Percentiles rank a stretch among this genome's conserved stretches.
Conservation (phyloP, 2,113 vertebrate species). For the Pituophis catenifer region DNA sequence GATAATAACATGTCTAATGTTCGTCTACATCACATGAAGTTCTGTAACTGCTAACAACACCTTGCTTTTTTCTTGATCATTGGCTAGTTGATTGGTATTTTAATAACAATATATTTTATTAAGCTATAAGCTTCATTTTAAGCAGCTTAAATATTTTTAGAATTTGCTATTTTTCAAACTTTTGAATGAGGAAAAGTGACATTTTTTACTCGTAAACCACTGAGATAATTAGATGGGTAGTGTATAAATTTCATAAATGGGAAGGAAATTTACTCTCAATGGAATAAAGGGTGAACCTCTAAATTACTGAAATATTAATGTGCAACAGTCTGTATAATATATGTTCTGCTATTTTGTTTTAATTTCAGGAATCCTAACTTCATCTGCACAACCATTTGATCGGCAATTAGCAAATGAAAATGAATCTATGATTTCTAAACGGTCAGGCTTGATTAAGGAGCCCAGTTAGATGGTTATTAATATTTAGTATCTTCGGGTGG, state of each 20-base stretch:
- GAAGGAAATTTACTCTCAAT: background rate
- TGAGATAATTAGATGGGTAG: background rate
- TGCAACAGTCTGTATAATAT: background rate
- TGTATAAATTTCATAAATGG: background rate
- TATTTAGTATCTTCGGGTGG: slow-evolving; percentile 63
- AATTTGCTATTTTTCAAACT: background rate
- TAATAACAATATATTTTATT: background rate
- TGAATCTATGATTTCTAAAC: slow-evolving; percentile 51
- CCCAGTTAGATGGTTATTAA: slow-evolving; percentile 66
- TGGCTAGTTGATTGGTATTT: background rate
- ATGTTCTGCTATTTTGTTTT: background rate
- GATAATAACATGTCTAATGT: background rate
- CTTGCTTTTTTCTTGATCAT: background rate
- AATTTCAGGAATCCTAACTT: slow-evolving; percentile 12
- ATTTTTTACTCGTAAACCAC: background rate
- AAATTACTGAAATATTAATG: background rate
- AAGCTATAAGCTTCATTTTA: background rate
- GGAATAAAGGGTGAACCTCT: background rate
- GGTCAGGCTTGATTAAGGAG: slow-evolving; percentile 63
- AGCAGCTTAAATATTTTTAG: background rate
- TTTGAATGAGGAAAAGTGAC: background rate
- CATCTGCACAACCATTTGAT: background rate
- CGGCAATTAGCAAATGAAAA: background rate
- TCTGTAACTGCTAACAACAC: background rate
- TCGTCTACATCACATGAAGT: background rate